Percentiles rank a stretch among this genome's conserved stretches.
Conservation (phyloP, 2,797 vertebrate genomes). For the Danio kyathit region DNA sequence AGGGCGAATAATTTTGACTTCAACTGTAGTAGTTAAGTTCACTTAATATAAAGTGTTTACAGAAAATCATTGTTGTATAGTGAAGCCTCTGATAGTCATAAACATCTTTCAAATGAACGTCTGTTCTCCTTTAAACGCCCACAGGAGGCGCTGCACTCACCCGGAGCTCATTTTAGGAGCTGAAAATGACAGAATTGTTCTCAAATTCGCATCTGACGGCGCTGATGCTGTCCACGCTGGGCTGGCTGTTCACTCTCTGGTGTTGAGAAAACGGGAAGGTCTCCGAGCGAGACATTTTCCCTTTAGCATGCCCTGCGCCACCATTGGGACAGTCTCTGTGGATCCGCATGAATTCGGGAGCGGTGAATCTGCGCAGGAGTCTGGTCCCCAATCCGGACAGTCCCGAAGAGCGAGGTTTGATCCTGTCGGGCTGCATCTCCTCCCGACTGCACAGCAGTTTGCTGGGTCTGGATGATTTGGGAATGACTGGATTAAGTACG, state of each 20-base stretch:
- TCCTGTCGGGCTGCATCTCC: conserved; percentile 70
- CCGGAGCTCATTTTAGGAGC: conserved; percentile 62
- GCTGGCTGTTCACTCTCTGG: conserved; percentile 81
- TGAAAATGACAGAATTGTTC: conserved; percentile 70
- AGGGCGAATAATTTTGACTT: no score
- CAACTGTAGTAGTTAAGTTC: no score
- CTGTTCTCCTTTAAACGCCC: background rate
- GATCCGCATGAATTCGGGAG: conserved; percentile 83
- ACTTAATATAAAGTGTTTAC: no score
- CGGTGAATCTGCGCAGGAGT: conserved; percentile 81
- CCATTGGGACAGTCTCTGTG: conserved; percentile 75
- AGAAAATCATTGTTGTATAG: no score
- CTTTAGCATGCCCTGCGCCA: conserved; percentile 66
- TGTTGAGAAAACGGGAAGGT: conserved; percentile 81
- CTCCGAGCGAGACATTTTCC: conserved; percentile 80
- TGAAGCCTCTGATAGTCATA: background rate
- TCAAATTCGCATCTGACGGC: conserved; percentile 84
- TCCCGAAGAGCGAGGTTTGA: conserved; percentile 62
- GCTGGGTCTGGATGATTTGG: conserved; percentile 66
- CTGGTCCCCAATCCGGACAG: conserved; percentile 75
- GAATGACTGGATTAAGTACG: conserved; percentile 72
- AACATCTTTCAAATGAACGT: background rate
- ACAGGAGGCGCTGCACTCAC: background rate
- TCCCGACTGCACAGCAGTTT: conserved; percentile 74
- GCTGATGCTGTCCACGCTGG: conserved; percentile 82